Conservation (phyloP, 1,140 invertebrate genomes). For the Macrocentrus cingulum region DNA sequence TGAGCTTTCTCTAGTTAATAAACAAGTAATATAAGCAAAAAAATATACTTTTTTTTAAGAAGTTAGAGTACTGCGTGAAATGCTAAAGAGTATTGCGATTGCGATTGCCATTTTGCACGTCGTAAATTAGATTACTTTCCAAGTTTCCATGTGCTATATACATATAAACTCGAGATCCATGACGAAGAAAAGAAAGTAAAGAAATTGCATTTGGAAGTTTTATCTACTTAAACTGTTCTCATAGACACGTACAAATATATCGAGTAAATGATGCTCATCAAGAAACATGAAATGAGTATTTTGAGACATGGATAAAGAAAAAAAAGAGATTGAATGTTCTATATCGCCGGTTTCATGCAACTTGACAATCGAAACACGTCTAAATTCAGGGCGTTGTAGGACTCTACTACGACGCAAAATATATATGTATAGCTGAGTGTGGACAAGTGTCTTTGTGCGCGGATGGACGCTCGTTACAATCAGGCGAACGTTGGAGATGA, state of each 20-base stretch:
- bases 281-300: neutral
- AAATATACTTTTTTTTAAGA: slow-evolving; percentile 5
- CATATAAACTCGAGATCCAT: slow-evolving; percentile 31
- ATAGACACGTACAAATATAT: too few species aligned
- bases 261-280: neutral
- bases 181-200: slow-evolving; percentile 26
- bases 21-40: too few species aligned
- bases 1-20: too few species aligned
- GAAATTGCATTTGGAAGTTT: slow-evolving; percentile 15
- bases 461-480: slow-evolving; percentile 29
- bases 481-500: slow-evolving; percentile 30
- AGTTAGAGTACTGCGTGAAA: neutral
- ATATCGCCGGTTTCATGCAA: slow-evolving; percentile 3
- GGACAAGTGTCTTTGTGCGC: slow-evolving; percentile 26
- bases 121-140: slow-evolving; percentile 49
- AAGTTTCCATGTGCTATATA: slow-evolving; percentile 39
- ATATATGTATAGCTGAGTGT: slow-evolving; percentile 43
- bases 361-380: slow-evolving; percentile 27
- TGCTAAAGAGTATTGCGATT: neutral
- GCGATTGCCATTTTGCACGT: slow-evolving; percentile 43
- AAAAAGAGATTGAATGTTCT: slow-evolving; percentile 1
- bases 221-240: neutral
- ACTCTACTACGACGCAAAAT: slow-evolving; percentile 27
- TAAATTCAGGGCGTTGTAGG: slow-evolving; percentile 18
- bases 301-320: neutral